phyloP scores from a whole-genome alignment of 23 tunicate genomes.

The Halocynthia aurantium region DNA sequence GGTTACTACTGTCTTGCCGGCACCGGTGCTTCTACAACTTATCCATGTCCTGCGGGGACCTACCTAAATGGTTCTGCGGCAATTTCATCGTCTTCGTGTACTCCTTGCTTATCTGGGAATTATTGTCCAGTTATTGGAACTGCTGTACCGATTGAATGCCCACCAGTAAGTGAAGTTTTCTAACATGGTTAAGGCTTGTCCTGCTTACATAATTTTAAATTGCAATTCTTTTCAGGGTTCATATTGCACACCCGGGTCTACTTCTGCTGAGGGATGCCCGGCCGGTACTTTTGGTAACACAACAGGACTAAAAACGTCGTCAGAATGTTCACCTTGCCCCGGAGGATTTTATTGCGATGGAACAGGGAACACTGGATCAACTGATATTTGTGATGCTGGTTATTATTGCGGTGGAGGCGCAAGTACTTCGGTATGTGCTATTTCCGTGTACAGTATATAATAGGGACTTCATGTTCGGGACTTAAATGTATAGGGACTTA shows the following conservation, averaged over 20 bases:
- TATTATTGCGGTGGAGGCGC: slow-evolving; percentile 72
- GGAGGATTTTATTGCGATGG: slow-evolving; percentile 80
- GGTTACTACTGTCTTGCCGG: slow-evolving; percentile 79
- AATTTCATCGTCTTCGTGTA: slow-evolving; percentile 70
- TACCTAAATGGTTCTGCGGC: slow-evolving; percentile 79
- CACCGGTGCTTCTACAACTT: slow-evolving; percentile 35
- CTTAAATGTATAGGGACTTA: too few relatives aligned
- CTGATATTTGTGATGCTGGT: slow-evolving; percentile 78
- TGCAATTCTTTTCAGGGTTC: slow-evolving; percentile 37
- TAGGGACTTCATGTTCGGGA: not conserved
- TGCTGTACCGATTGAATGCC: slow-evolving; percentile 45
- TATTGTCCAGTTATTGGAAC: slow-evolving; percentile 71
- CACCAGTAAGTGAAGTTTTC: slow-evolving; percentile 25
- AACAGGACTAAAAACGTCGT: slow-evolving; percentile 39
- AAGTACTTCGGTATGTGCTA: slow-evolving; percentile 29
- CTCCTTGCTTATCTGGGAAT: slow-evolving; percentile 76
- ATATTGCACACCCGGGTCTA: slow-evolving; percentile 61
- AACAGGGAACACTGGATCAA: slow-evolving; percentile 44
- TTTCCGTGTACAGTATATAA: not conserved
- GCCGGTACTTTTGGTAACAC: slow-evolving; percentile 64
- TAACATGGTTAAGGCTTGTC: not conserved
- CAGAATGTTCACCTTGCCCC: slow-evolving; percentile 68
- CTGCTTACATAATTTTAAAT: too few relatives aligned
- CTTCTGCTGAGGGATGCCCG: slow-evolving; percentile 16
- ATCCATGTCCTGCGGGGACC: slow-evolving; percentile 71